Percentiles rank a stretch among this genome's conserved stretches.
Evolutionary conservation across 2,888 invertebrate species (phyloP).

Genomic region (Melangyna quadrimaculata): DNA sequence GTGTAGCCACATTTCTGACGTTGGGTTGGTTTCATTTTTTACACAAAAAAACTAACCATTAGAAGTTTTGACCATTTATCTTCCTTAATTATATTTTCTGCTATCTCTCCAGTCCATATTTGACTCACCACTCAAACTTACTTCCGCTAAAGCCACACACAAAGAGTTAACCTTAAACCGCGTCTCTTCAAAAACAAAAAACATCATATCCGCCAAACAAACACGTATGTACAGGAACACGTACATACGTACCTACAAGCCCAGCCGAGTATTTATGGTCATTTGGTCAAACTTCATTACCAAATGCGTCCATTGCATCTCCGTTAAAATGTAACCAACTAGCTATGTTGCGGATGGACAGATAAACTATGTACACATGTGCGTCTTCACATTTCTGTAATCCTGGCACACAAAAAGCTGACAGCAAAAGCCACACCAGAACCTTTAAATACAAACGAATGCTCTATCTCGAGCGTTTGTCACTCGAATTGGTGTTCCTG

Average conservation of each 20-base stretch:
- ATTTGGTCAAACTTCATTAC: slow-evolving; percentile 44
- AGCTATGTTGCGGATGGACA: not conserved
- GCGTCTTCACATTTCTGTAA: slow-evolving; percentile 11
- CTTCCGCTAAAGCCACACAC: not conserved
- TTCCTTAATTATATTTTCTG: not conserved
- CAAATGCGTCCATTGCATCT: slow-evolving; percentile 23
- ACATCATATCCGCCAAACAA: not conserved
- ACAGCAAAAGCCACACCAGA: slow-evolving; percentile 21
- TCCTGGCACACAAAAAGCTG: slow-evolving; percentile 20
- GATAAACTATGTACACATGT: slow-evolving; percentile 4
- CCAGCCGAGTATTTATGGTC: not conserved
- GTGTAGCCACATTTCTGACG: too few relatives aligned
- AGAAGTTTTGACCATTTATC: not conserved
- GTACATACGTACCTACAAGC: not conserved
- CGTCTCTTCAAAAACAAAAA: not conserved
- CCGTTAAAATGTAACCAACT: slow-evolving; percentile 14
- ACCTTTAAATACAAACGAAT: slow-evolving; percentile 38
- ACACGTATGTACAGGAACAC: too few relatives aligned
- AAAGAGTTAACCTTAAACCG: not conserved
- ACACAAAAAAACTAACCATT: not conserved
- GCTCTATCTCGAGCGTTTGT: slow-evolving; percentile 39
- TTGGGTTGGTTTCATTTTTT: too few relatives aligned
- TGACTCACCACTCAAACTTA: not conserved
- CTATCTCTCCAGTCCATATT: not conserved
- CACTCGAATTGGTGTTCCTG: slow-evolving; percentile 38